Evolutionary conservation across 1,140 invertebrate genomes (phyloP).

Genomic region (Adelges cooleyi): DNA sequence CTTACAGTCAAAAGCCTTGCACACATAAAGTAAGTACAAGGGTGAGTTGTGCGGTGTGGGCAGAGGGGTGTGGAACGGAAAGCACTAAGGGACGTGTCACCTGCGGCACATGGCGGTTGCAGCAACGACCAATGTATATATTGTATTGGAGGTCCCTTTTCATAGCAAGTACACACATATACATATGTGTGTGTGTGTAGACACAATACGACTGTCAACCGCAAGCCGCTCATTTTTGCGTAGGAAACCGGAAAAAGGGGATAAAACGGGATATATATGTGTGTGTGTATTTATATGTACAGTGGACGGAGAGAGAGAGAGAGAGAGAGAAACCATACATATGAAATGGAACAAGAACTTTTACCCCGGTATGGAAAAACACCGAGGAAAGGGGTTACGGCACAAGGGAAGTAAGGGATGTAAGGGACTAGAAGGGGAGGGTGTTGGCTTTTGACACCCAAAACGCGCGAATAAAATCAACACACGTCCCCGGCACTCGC

Average conservation of each 20-base stretch:
- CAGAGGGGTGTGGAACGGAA: neutral
- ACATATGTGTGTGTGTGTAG: neutral
- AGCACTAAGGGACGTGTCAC: neutral
- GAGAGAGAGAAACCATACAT: neutral
- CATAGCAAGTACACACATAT: neutral
- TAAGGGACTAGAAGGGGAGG: neutral
- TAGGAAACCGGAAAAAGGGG: neutral
- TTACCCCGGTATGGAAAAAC: neutral
- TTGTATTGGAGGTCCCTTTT: neutral
- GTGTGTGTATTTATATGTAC: neutral
- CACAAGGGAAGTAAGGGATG: no score
- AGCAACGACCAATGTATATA: no score
- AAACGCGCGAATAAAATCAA: neutral
- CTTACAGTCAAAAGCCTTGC: no score
- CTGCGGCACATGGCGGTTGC: neutral
- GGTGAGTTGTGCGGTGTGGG: no score
- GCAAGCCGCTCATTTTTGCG: conserved; percentile 6
- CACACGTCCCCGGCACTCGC: no score
- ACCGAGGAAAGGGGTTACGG: no score
- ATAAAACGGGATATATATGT: neutral
- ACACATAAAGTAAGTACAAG: no score
- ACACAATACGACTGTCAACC: conserved; percentile 12
- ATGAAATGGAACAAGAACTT: neutral
- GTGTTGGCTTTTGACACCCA: conserved; percentile 8
- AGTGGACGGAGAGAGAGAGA: neutral